These are phyloP conservation scores for Chromobotia macracanthus DNA, from an alignment of 2,797 vertebrate species.

Conservation along the genomic window DNA sequence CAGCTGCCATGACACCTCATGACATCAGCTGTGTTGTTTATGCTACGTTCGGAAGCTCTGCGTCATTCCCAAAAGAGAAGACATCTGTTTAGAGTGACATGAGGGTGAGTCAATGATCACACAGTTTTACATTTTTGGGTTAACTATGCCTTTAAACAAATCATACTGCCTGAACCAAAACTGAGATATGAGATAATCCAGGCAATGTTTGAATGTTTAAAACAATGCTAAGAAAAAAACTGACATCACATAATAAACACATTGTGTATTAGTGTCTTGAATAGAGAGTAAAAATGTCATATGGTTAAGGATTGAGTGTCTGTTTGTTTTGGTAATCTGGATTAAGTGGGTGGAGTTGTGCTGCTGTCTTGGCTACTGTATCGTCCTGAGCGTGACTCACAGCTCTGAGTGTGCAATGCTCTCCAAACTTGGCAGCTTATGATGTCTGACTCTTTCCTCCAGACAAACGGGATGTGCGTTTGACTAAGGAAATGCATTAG, in stretches of 20 bases:
- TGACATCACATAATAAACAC: no score
- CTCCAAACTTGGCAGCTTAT: conserved; percentile 9
- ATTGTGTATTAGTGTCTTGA: neutral
- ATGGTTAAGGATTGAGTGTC: neutral
- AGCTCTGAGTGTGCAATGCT: neutral
- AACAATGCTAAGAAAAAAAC: neutral
- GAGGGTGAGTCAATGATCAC: no score
- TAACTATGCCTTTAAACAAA: neutral
- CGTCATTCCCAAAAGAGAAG: no score
- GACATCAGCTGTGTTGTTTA: no score
- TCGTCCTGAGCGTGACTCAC: conserved; percentile 26
- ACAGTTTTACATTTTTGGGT: no score
- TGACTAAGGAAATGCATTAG: neutral
- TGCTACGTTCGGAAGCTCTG: no score
- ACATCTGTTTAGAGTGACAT: no score
- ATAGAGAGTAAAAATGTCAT: conserved; percentile 13
- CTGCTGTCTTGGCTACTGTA: neutral
- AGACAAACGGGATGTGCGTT: neutral
- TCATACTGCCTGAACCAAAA: neutral
- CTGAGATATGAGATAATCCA: neutral
- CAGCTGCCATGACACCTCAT: no score
- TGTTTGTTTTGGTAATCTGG: conserved; percentile 19
- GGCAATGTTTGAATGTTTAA: neutral
- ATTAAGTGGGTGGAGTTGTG: neutral
- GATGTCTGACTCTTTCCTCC: neutral